Conservation (phyloP, 2,888 invertebrate genomes). For the Glaucopsyche alexis region DNA sequence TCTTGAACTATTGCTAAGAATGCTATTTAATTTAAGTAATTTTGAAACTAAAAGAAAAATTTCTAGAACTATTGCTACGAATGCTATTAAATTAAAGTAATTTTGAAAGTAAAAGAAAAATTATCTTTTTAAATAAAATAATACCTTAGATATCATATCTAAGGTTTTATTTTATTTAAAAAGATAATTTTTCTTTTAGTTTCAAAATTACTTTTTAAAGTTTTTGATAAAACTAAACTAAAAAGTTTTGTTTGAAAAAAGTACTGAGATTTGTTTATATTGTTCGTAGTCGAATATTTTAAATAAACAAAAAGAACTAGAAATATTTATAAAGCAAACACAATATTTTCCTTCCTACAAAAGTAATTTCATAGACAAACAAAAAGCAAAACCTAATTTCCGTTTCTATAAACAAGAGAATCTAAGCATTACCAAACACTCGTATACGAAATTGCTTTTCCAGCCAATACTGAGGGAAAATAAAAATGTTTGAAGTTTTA, state of each 20-base stretch:
- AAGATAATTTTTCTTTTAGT: too few relatives aligned
- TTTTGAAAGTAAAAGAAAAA: too few relatives aligned
- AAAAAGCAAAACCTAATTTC: slow-evolving; percentile 46
- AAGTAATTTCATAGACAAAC: slow-evolving; percentile 39
- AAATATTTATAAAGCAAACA: not conserved
- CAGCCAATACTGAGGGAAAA: slow-evolving; percentile 44
- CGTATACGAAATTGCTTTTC: slow-evolving; percentile 59
- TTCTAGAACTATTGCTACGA: too few relatives aligned
- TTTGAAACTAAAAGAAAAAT: not conserved
- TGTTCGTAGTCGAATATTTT: not conserved
- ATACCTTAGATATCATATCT: too few relatives aligned
- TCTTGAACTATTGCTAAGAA: not conserved
- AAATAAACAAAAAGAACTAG: not conserved
- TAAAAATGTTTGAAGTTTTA: slow-evolving; percentile 36
- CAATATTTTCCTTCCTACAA: not conserved
- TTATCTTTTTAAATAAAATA: too few relatives aligned
- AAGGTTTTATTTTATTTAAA: too few relatives aligned
- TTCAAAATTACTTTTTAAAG: too few relatives aligned
- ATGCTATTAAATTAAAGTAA: too few relatives aligned
- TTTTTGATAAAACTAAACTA: too few relatives aligned
- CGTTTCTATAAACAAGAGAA: slow-evolving; percentile 51
- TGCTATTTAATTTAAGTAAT: too few relatives aligned
- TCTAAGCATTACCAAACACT: slow-evolving; percentile 52
- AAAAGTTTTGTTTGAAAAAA: too few relatives aligned
- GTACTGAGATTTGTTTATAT: too few relatives aligned